Percentiles rank a stretch among this genome's conserved stretches.
Evolutionary conservation across 2,113 vertebrate genomes (phyloP).

Genomic region (Xenopus tropicalis): DNA sequence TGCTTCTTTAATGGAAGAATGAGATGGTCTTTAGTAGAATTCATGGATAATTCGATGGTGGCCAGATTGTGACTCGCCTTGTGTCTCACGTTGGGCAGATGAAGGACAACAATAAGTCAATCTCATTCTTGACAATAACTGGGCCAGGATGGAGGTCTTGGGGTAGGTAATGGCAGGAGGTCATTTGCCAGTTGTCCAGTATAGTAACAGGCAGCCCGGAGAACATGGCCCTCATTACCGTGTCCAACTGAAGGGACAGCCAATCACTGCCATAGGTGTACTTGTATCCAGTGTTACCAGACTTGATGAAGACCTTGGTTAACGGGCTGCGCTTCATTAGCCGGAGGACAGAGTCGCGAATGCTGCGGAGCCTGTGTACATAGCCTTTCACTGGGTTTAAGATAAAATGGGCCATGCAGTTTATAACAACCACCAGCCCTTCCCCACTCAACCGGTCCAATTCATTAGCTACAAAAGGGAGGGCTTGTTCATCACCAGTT

Average conservation of each 20-base stretch:
- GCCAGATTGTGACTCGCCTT: too few species aligned
- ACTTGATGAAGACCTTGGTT: conserved; percentile 43
- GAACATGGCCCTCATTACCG: conserved; percentile 42
- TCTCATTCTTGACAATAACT: conserved; percentile 25
- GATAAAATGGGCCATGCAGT: conserved; percentile 43
- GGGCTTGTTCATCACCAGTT: conserved; percentile 1
- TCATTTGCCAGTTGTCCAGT: conserved; percentile 53
- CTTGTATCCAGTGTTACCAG: conserved; percentile 47
- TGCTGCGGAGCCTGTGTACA: conserved; percentile 21
- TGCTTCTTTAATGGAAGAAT: too few species aligned
- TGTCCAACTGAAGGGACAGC: conserved; percentile 50
- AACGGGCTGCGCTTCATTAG: conserved; percentile 35
- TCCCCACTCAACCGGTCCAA: conserved; percentile 42
- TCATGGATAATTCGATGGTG: too few species aligned
- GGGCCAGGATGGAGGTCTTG: conserved; percentile 35
- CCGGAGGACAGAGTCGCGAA: conserved; percentile 33
- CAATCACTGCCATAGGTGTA: conserved; percentile 46
- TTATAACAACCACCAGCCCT: conserved; percentile 42
- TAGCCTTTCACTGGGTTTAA: conserved; percentile 31
- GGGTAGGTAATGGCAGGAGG: conserved; percentile 47
- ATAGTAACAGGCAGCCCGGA: conserved; percentile 44
- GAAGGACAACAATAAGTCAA: conserved; percentile 48
- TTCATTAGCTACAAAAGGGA: conserved; percentile 48
- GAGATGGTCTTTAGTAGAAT: too few species aligned
- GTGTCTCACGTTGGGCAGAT: conserved; percentile 35